These are phyloP conservation scores for Uloborus plumipes DNA, from an alignment of 2,888 invertebrate genomes.

Conservation along the genomic window DNA sequence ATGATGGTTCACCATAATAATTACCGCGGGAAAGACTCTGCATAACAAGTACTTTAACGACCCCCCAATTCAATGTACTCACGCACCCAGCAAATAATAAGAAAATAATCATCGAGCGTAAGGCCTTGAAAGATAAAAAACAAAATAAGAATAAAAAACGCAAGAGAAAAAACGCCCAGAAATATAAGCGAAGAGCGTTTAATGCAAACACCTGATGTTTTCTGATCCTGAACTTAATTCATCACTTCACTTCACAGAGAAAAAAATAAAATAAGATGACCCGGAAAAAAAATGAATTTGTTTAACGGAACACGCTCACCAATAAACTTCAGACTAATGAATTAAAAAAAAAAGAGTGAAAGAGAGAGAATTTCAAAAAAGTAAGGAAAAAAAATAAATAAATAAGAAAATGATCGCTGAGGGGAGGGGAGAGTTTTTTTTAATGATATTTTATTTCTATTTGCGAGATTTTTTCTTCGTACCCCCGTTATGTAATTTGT, in stretches of 20 bases:
- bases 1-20: conserved; percentile 37
- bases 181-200: conserved; percentile 46
- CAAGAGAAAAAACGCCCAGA: conserved; percentile 22
- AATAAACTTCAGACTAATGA: conserved; percentile 48
- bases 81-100: conserved; percentile 44
- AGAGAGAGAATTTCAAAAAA: conserved; percentile 1
- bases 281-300: conserved; percentile 47
- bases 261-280: conserved; percentile 11
- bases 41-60: conserved; percentile 52
- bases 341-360: conserved; percentile 29
- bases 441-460: conserved; percentile 16
- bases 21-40: conserved; percentile 35
- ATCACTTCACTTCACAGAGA: conserved; percentile 33
- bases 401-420: conserved; percentile 5
- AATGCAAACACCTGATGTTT: conserved; percentile 58
- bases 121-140: too few relatives aligned
- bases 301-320: conserved; percentile 51
- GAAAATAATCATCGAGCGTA: conserved; percentile 49
- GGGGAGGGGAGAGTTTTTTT: conserved; percentile 23
- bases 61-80: conserved; percentile 40
- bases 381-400: too few relatives aligned
- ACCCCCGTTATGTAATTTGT: conserved; percentile 41
- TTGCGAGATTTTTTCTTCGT: conserved; percentile 9
- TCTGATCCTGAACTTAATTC: conserved; percentile 52
- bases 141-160: too few relatives aligned